Evolutionary conservation across 2,113 vertebrate genomes (phyloP), one percentile per base, ranked within the genome.

Genomic region (Empidonax alnorum): DNA sequence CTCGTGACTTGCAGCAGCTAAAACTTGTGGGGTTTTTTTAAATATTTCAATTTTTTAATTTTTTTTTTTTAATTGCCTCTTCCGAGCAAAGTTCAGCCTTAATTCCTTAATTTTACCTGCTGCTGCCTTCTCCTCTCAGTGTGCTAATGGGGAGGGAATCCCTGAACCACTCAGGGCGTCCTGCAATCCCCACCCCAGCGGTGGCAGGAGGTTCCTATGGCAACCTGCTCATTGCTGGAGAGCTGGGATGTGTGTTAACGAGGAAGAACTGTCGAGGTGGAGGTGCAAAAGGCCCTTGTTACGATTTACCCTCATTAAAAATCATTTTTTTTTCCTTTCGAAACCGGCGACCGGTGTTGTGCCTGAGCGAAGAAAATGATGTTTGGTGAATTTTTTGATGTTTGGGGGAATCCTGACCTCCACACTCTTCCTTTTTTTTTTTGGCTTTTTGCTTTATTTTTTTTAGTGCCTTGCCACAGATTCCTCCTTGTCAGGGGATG

Each of bases 101-200:
- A 1, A 14, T 72, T 82, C 50, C 58, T 67, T 62, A 23, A 55
- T 79, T 89, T 63, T 63, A 35, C 28, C 71, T 67, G 61, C 84
- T 39, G 19, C 50, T 31, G 23, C 39, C 28, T 74, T 53, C 47
- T 46, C 65, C 27, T 3, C 1, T 8, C 24, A n/a, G 28, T 71
- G 69, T 59, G 58, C 47, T 84, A 73, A 71, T 31, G 50, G 71
- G 53, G 46, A 86, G 90, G 94, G 94, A 97, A 96, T 95, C 95
- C 95, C 95, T 50, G 30, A 61, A 49, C 35, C 14, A 10, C 47
- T 55, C 71, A 14, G 68, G 77, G 27, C 94, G 62, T 72, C 79
- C 78, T 52, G 8, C 62, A 94, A 84, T 96, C 69, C 85, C 73
- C 65, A 31, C 13, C 62, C 33, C 19, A 0, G 25, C 42, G 59